A percentile compares a stretch with the other conserved stretches of the same genome.
phyloP scores from a whole-genome alignment of 1,140 invertebrate species.

The Drosophila ananassae region DNA sequence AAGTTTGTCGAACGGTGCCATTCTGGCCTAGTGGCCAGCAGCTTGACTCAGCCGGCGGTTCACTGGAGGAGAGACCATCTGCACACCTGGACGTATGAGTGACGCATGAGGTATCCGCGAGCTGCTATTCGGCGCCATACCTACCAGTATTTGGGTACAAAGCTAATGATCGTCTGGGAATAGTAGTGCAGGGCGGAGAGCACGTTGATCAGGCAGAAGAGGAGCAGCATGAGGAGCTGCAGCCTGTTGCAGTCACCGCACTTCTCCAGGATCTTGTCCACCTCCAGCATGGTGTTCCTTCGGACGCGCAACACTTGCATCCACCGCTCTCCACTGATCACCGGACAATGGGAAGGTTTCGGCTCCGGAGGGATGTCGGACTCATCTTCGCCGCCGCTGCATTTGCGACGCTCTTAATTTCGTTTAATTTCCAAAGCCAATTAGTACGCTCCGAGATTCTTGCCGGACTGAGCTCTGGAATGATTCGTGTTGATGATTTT shows the following conservation, averaged over 20 bases:
- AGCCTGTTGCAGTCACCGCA: constrained; percentile 87
- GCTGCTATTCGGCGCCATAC: neutral
- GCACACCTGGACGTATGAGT: constrained; percentile 56
- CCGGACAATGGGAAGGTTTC: neutral
- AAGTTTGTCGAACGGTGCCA: constrained; percentile 7
- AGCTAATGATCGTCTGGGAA: constrained; percentile 85
- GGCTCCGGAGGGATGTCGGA: neutral
- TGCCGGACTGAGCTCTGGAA: constrained; percentile 13
- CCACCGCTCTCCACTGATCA: constrained; percentile 4
- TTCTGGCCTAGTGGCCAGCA: constrained; percentile 36
- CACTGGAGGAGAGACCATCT: constrained; percentile 23
- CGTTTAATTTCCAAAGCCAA: constrained; percentile 57
- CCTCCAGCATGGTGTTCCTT: constrained; percentile 56
- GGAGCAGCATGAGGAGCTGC: constrained; percentile 86
- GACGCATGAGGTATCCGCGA: constrained; percentile 30
- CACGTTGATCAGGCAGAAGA: constrained; percentile 85
- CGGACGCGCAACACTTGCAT: constrained; percentile 17
- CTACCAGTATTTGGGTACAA: constrained; percentile 84
- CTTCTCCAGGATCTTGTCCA: constrained; percentile 84
- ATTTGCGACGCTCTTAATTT: constrained; percentile 29
- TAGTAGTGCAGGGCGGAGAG: constrained; percentile 85
- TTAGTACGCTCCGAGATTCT: constrained; percentile 34
- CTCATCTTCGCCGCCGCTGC: constrained; percentile 16
- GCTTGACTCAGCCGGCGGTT: constrained; percentile 39
- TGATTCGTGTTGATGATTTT: constrained; percentile 36